Evolutionary conservation across 2,888 invertebrate genomes (phyloP), one percentile per base, ranked within the genome.

Genomic region (Podotricha telesiphe): DNA sequence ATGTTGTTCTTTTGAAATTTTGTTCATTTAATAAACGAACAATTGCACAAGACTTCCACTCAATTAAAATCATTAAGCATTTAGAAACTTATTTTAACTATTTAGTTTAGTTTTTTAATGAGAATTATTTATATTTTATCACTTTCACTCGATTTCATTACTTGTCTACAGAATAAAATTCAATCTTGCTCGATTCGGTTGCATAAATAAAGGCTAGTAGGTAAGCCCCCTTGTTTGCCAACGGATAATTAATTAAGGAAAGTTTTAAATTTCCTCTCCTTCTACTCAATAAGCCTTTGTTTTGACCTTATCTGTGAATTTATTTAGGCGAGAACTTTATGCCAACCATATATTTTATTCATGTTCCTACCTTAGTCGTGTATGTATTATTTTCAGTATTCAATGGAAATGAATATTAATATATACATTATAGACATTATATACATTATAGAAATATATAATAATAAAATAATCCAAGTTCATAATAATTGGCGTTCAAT

Each of bases 401-500:
- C 6, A 2, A 4, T 28, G 6, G 3, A 2, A 4, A 4, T 6
- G 3, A 6, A 4, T 28, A 28, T 4, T 28, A 28, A 28, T 6
- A 6, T 28, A 28, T 28, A 28, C 28, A 28, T 28, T 28, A 37
- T 37, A 37, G 37, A 37, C 6, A 37, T 37, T 37, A 37, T 6
- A 66, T 28, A 1, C 28, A n/a, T 8, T 28, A 55, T 61, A 55
- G 58, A 50, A 63, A 51, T 64, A n/a, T 48, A 73, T 20, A 17
- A 37, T 42, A 50, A n/a, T 17, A 51, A 62, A 59, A 56, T 51
- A 58, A 58, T 53, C 55, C 34, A 70, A 68, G 84, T 85, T 86
- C 82, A 80, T 80, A 83, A 82, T 83, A 84, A 86, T 83, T 82
- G 85, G 78, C 80, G 82, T 82, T 80, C 83, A 85, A 85, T 86